A percentile compares a stretch with the other conserved stretches of the same genome.
These are phyloP conservation scores for Metopia argyrocephala DNA, from an alignment of 2,888 invertebrate species.

Conservation along the genomic window DNA sequence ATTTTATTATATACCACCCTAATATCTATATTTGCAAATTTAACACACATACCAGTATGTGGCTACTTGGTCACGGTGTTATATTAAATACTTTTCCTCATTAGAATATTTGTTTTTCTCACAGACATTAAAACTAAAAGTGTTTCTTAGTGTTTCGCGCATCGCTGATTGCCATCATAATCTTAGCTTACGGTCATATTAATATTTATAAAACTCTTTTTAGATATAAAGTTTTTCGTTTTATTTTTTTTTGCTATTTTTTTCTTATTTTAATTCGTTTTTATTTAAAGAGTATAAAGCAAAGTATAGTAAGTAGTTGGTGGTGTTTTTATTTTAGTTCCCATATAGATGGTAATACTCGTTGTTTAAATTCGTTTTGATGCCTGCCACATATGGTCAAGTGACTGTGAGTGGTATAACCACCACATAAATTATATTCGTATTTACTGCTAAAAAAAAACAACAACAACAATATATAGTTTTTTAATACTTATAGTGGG, in stretches of 20 bases:
- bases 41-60: not conserved
- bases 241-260: not conserved
- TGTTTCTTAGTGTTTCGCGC: constrained; percentile 42
- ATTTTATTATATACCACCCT: constrained; percentile 2
- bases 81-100: constrained; percentile 19
- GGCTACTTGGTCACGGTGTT: not conserved
- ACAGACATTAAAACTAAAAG: constrained; percentile 59
- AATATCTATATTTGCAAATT: not conserved
- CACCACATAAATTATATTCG: constrained; percentile 13
- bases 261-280: not conserved
- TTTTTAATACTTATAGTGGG: constrained; percentile 35
- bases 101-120: constrained; percentile 52
- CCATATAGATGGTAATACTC: constrained; percentile 26
- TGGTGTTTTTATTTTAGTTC: constrained; percentile 25
- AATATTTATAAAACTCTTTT: constrained; percentile 19
- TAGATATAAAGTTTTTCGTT: not conserved
- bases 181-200: constrained; percentile 40
- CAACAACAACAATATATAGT: no score
- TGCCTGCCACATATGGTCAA: constrained; percentile 51
- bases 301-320: not conserved
- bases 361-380: not conserved
- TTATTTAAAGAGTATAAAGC: not conserved
- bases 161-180: constrained; percentile 40
- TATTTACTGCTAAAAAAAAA: constrained; percentile 2
- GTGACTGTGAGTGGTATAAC: constrained; percentile 36